Evolutionary conservation across 2,888 invertebrate genomes (phyloP).

Genomic region (Lathronympha strigana): DNA sequence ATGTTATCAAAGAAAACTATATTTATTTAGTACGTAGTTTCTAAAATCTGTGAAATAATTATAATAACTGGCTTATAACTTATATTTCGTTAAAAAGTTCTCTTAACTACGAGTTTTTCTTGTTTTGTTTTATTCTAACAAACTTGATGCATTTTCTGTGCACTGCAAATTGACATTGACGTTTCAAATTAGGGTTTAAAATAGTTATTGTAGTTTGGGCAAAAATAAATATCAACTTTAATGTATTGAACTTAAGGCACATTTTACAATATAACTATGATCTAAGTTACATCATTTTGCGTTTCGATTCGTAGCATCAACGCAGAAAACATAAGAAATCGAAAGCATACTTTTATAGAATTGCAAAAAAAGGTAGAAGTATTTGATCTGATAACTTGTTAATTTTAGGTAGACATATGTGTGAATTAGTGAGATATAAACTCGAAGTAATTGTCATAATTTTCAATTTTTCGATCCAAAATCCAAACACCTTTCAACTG

Average conservation of each 20-base stretch:
- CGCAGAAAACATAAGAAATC: neutral
- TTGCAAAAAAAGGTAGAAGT: no score
- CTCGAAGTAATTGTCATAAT: no score
- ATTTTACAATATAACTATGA: neutral
- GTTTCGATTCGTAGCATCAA: neutral
- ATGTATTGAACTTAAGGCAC: accelerated
- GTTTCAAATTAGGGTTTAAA: neutral
- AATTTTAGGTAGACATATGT: no score
- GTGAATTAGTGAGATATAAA: no score
- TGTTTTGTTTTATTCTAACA: constrained; percentile 6
- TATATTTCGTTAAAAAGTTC: constrained; percentile 1
- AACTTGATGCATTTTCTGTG: constrained; percentile 13
- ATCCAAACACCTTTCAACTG: no score
- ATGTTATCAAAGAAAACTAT: neutral
- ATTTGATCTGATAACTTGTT: no score
- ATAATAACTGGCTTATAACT: constrained; percentile 5
- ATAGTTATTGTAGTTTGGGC: neutral
- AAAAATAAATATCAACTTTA: neutral
- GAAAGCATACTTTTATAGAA: neutral
- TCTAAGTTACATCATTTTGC: neutral
- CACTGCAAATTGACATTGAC: constrained; percentile 17
- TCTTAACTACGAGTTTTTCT: neutral
- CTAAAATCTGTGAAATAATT: neutral
- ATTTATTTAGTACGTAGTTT: neutral
- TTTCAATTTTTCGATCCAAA: no score